Conservation (phyloP, 23 tunicate species). For the Trididemnum nubilum region DNA sequence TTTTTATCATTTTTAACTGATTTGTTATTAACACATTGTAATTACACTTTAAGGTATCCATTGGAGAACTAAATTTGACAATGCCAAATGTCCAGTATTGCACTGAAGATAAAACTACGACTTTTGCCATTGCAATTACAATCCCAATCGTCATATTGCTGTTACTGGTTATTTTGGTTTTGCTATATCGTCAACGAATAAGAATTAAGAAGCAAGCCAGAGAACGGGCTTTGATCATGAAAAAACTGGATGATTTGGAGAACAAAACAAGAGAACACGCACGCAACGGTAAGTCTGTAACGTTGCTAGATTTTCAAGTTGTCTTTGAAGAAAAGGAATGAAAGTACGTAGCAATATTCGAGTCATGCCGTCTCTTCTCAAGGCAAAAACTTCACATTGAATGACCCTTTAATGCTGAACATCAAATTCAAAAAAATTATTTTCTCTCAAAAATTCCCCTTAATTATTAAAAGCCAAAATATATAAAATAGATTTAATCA, state of each 20-base stretch:
- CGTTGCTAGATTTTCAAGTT: no score
- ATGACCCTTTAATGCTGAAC: no score
- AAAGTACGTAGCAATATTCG: no score
- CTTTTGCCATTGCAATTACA: not conserved
- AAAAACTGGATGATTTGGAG: conserved; percentile 80
- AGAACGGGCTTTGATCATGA: conserved; percentile 12
- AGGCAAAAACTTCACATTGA: no score
- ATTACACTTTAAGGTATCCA: not conserved
- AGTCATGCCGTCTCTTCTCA: no score
- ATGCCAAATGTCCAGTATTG: conserved; percentile 8
- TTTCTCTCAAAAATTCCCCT: no score
- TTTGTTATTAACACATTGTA: no score
- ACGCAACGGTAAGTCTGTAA: conserved; percentile 60
- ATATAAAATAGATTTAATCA: no score
- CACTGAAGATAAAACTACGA: not conserved
- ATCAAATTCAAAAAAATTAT: no score
- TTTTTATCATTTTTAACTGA: no score
- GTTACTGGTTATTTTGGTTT: not conserved
- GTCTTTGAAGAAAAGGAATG: no score
- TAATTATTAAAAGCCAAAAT: no score
- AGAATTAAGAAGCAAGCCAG: not conserved
- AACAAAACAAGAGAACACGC: conserved; percentile 87
- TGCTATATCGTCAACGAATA: not conserved
- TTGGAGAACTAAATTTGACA: not conserved
- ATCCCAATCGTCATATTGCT: not conserved